Evolutionary conservation across 2,888 invertebrate species (phyloP), one percentile per base, ranked within the genome.

Genomic region (Labia minor): DNA sequence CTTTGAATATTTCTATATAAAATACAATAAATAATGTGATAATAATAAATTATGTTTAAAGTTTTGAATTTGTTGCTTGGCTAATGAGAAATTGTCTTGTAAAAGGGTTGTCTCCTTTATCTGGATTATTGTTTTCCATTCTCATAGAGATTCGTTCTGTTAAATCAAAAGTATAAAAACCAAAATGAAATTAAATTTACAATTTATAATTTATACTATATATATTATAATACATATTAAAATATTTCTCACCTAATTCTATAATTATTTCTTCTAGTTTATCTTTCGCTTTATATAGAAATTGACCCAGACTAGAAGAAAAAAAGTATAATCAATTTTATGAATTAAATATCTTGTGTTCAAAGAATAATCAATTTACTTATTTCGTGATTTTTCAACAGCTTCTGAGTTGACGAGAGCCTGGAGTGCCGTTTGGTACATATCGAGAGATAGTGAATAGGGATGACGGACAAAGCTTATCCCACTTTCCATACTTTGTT

Each of bases 401-500:
- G 68, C 70, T 8, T 68, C 69, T 8, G 72, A 67, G 16, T 71
- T 69, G 20, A 65, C 66, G 10, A 72, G 66, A 11, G 73, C 68
- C 64, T 71, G 71, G 16, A 71, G 65, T 14, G 72, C 73, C 65
- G 72, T 71, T 19, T 68, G 68, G 21, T 73, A 70, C n/a, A 78
- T 73, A 70, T 91, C 90, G 70, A 91, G 79, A 61, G 88, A 87
- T 68, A 92, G 80, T 71, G 86, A 85, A 77, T 89, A 89, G 0
- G 90, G 89, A 78, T 89, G 89, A 26, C 77, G 74, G 61, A 76
- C 72, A 49, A 49, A 10, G 49, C n/a, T 2, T 16, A 20, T 33
- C 16, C n/a, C 1, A 11, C n/a, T 63, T 49, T 8, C 4, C 10
- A 37, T 33, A 16, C n/a, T 49, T 49, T 4, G 49, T 49, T 49